Base-by-base conservation (phyloP, 2,113 vertebrate species). In the Bubo scandiacus region DNA sequence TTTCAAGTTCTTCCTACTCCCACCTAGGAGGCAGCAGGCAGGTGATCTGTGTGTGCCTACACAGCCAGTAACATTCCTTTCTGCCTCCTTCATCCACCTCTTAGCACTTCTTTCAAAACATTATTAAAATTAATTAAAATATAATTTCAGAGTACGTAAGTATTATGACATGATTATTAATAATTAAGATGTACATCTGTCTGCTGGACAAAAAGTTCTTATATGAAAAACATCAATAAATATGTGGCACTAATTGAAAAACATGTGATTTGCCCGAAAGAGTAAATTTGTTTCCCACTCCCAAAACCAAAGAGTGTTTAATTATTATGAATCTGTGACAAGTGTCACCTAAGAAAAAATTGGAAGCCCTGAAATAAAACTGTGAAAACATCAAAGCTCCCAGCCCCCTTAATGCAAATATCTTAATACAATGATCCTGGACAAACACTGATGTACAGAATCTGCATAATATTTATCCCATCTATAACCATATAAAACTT, bases 401-500 rank as follows among this genome's bases (percentile, higher is more conserved):
- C 40, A 65, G 16, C 12, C 6, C 57, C 26, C 9, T 62, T 40
- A 49, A 12, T 55, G 55, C 38, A 70, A 55, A 10, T 42, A 90
- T 13, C 51, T 62, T 14, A 93, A 94, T 32, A 52, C 36, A 91
- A 22, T 5, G 3, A 84, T 51, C 25, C 45, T 11, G 25, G 43
- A 40, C 62, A 73, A 72, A 67, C 51, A 92, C 2, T 92, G 84
- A 51, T 43, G 40, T n/a, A 83, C 1, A 94, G 18, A 91, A 21
- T 29, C 65, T 62, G 57, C 22, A 29, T 15, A 94, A 85, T 23
- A 94, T 88, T 96, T 75, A 95, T 40, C 88, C 61, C 29, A 95
- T 32, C 72, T 86, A 81, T 51, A 94, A 93, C 83, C 14, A 21
- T 93, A 94, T 73, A 97, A 97, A 98, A 97, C 78, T 71, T 87